Percentiles rank a stretch among this genome's conserved stretches.
phyloP scores from a whole-genome alignment of 2,797 vertebrate species.

The Cryptoprocta ferox region DNA sequence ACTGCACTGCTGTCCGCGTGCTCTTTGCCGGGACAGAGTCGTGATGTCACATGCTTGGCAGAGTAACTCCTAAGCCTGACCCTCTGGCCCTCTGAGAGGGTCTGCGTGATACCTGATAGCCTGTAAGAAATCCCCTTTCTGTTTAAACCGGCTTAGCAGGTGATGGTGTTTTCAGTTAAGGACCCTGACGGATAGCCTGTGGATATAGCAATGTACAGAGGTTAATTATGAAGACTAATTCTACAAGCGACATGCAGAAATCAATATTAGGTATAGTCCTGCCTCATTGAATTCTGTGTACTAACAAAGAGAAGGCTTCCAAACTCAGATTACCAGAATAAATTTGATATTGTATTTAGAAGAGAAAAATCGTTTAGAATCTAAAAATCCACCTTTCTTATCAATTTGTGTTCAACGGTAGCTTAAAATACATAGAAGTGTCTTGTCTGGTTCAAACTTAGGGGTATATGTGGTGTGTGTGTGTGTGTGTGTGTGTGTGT shows the following conservation, averaged over 20 bases:
- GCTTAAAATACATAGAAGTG: not conserved
- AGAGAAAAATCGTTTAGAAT: conserved; percentile 26
- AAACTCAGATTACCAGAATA: conserved; percentile 38
- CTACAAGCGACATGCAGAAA: conserved; percentile 57
- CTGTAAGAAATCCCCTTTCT: conserved; percentile 49
- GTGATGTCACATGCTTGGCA: too few species aligned
- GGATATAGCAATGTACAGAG: conserved; percentile 37
- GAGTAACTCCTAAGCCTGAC: not conserved
- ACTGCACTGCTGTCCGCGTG: not conserved
- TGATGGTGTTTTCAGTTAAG: conserved; percentile 69
- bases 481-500: not conserved
- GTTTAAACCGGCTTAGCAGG: conserved; percentile 38
- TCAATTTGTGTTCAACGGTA: conserved; percentile 17
- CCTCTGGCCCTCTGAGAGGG: not conserved
- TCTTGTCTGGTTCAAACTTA: conserved; percentile 12
- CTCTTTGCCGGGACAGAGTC: not conserved
- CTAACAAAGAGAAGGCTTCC: conserved; percentile 59
- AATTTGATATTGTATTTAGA: conserved; percentile 56
- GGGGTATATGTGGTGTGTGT: not conserved
- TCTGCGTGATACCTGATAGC: not conserved
- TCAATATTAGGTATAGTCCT: conserved; percentile 51
- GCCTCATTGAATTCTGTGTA: conserved; percentile 49
- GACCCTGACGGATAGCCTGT: conserved; percentile 58
- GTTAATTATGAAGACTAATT: conserved; percentile 77
- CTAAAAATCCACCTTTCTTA: conserved; percentile 26